These are phyloP conservation scores for Camelus bactrianus DNA, from an alignment of 2,113 vertebrate species.

Conservation along the genomic window DNA sequence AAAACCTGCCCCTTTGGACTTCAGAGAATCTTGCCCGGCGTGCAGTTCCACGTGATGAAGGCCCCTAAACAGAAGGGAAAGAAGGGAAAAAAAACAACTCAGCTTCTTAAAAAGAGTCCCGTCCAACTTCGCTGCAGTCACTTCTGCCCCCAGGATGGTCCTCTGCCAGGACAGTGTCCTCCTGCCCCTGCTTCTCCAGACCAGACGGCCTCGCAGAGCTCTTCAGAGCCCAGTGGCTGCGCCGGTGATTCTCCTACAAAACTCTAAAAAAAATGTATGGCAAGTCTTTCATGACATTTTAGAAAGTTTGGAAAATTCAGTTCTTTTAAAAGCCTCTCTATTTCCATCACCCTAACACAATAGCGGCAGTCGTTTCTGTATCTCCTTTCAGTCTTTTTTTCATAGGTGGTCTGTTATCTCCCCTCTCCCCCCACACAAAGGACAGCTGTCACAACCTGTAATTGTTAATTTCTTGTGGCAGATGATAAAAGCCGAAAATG, in stretches of 20 bases:
- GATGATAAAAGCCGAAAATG: neutral
- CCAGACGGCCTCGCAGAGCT: neutral
- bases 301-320: neutral
- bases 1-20: neutral
- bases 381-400: neutral
- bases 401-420: neutral
- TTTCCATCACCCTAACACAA: neutral
- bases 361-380: rapidly evolving
- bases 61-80: neutral
- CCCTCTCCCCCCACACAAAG: rapidly evolving
- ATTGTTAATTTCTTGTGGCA: neutral
- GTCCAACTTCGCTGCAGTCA: rapidly evolving
- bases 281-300: neutral
- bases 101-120: neutral
- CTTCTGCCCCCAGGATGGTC: neutral
- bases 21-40: neutral
- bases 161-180: rapidly evolving
- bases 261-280: neutral
- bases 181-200: rapidly evolving
- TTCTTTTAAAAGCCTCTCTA: neutral
- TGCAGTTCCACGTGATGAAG: neutral
- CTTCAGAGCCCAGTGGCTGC: rapidly evolving
- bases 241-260: neutral
- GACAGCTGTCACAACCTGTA: neutral
- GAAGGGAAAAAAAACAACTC: neutral